Base-by-base conservation (phyloP, 2,888 invertebrate species). In the Ischnura elegans region DNA sequence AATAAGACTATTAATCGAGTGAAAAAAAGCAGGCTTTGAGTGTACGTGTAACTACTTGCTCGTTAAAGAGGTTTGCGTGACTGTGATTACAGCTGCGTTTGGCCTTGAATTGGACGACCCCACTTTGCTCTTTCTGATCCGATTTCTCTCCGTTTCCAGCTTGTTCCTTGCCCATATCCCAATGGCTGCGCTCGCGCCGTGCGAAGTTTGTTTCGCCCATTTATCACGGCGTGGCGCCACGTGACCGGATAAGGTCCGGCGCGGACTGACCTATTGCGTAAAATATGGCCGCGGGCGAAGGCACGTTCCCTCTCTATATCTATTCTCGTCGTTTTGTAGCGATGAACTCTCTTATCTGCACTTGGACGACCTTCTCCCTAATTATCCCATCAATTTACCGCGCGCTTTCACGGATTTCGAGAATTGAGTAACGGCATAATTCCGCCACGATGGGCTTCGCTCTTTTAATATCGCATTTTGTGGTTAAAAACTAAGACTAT, bases 221-320 rank as follows among this genome's bases (percentile, higher is more conserved):
- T 76, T 36, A 76, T 76, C 76, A 76, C 29, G 76, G 76, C 61
- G 61, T 36, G 76, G 76, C 61, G 61, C 76, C 76, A 76, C 76
- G 76, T 76, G 76, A 76, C 76, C 76, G 76, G 76, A 76, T 76
- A 76, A 76, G 29, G 36, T 36, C 76, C 76, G 16, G 76, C 36
- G 76, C 13, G 76, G 36, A 76, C 76, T 76, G 76, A 76, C 76
- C 76, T 76, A 29, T 76, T 76, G 76, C 76, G 76, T 76, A 76
- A 76, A 36, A 36, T 76, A 29, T 76, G n/a, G 29, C 36, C 76
- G n/a, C n/a, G n/a, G 36, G 76, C 13, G 36, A 16, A 36, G 66
- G 66, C n/a, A 66, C 66, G 76, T 10, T 76, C 36, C 2, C 25
- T 2, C 8, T 76, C 13, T 13, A 8, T 29, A 76, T 76, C 36